phyloP scores from a whole-genome alignment of 2,888 invertebrate genomes.

The Campaea margaritaria region DNA sequence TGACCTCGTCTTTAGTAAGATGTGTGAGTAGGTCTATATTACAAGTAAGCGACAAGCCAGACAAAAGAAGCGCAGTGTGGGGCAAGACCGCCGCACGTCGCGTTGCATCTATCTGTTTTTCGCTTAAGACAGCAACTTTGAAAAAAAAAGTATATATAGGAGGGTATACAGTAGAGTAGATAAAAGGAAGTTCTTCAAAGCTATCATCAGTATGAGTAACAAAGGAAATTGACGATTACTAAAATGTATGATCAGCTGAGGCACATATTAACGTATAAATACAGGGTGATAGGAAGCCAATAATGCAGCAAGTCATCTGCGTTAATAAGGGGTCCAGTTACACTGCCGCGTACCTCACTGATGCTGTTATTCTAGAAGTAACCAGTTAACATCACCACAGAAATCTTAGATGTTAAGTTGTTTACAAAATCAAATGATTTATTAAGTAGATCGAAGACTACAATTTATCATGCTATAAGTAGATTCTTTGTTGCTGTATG shows the following conservation, averaged over 20 bases:
- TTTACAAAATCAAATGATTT: too few relatives aligned
- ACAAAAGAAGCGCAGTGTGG: too few relatives aligned
- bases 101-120: too few relatives aligned
- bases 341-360: slow-evolving; percentile 44
- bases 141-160: too few relatives aligned
- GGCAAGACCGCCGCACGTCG: too few relatives aligned
- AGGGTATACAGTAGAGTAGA: too few relatives aligned
- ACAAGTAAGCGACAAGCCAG: too few relatives aligned
- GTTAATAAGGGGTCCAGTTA: slow-evolving; percentile 71
- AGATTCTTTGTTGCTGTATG: too few relatives aligned
- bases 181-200: too few relatives aligned
- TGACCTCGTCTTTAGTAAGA: neutral
- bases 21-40: neutral
- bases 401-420: neutral
- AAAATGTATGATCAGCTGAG: neutral
- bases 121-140: too few relatives aligned
- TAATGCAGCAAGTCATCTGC: slow-evolving; percentile 68
- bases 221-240: neutral
- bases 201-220: neutral
- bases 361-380: neutral
- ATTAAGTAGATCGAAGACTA: too few relatives aligned
- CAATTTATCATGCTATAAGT: too few relatives aligned
- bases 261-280: neutral
- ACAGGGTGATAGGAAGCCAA: slow-evolving; percentile 23
- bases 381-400: neutral